phyloP scores from a whole-genome alignment of 2,888 invertebrate genomes.

The Ophion costatus region DNA sequence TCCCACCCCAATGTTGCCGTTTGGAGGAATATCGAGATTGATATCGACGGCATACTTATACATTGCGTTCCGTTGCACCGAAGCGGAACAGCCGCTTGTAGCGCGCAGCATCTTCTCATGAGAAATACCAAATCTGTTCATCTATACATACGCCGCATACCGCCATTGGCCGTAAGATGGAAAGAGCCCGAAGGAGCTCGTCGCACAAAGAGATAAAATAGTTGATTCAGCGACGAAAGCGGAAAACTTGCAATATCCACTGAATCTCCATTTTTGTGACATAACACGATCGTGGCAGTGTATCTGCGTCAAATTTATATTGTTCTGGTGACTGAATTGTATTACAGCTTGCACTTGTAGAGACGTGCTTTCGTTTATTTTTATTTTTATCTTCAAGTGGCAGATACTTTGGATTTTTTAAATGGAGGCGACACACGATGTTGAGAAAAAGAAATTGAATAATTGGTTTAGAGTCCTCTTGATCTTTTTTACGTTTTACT shows the following conservation, averaged over 20 bases:
- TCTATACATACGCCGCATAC: slow-evolving; percentile 25
- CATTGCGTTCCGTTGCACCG: slow-evolving; percentile 46
- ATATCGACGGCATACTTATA: slow-evolving; percentile 66
- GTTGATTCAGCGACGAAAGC: slow-evolving; percentile 20
- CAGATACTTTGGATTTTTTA: not conserved
- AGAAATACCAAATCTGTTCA: slow-evolving; percentile 62
- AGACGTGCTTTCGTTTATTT: not conserved
- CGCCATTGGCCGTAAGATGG: slow-evolving; percentile 22
- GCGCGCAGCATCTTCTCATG: slow-evolving; percentile 34
- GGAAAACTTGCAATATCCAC: slow-evolving; percentile 35
- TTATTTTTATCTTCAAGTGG: not conserved
- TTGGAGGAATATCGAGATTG: slow-evolving; percentile 63
- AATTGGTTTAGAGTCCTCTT: not conserved
- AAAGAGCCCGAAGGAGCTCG: slow-evolving; percentile 9
- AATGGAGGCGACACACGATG: not conserved
- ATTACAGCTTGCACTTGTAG: not conserved
- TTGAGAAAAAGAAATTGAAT: not conserved
- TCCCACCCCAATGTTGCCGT: slow-evolving; percentile 18
- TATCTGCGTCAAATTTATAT: slow-evolving; percentile 3
- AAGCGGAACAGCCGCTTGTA: slow-evolving; percentile 6
- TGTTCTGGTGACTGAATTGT: not conserved
- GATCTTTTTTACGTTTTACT: not conserved
- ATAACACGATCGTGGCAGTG: not conserved
- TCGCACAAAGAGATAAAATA: slow-evolving; percentile 19
- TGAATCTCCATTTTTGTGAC: slow-evolving; percentile 30